A percentile compares a stretch with the other conserved stretches of the same genome.
These are phyloP conservation scores for Chloropsis cyanopogon DNA, from an alignment of 2,113 vertebrate genomes.

Conservation along the genomic window DNA sequence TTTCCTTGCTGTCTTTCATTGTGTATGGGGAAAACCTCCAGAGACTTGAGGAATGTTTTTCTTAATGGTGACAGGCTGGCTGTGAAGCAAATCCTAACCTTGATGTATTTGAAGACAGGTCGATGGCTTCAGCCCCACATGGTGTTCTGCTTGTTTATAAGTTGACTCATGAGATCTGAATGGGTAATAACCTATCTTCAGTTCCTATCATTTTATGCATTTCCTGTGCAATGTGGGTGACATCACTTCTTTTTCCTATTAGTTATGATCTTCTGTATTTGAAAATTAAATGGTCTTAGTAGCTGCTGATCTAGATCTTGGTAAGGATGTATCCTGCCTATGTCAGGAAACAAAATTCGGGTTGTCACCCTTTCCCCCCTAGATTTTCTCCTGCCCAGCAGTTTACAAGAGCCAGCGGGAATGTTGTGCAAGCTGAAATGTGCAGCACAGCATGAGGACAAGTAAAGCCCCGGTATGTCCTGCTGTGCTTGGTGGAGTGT, in stretches of 20 bases:
- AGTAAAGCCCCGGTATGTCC: background rate
- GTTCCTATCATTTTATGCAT: background rate
- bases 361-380: background rate
- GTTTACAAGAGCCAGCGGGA: background rate
- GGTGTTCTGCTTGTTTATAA: background rate
- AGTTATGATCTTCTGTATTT: background rate
- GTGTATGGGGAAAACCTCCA: background rate
- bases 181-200: background rate
- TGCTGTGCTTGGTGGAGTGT: background rate
- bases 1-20: background rate
- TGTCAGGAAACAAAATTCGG: background rate
- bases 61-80: background rate
- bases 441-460: background rate
- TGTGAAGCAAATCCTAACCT: background rate
- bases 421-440: background rate
- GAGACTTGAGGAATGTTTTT: background rate
- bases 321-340: background rate
- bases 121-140: background rate
- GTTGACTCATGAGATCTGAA: background rate
- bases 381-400: background rate
- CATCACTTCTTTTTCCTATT: background rate
- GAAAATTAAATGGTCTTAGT: background rate
- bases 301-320: background rate
- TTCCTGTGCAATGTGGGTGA: background rate
- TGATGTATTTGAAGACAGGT: background rate